Conservation (phyloP, 2,888 invertebrate genomes). For the Acanthosoma haemorrhoidale region DNA sequence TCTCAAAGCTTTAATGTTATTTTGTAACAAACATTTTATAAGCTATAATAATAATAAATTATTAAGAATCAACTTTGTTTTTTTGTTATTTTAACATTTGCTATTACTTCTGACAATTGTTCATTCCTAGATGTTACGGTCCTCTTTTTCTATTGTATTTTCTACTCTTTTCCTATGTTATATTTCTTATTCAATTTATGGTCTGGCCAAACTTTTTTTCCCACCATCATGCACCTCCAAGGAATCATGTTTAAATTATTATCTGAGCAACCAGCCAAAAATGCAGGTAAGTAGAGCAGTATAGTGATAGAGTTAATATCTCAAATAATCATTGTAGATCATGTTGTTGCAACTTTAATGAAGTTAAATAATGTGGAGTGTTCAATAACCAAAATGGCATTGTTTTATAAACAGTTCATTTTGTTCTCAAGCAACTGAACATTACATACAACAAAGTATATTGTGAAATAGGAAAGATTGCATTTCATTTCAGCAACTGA, state of each 20-base stretch:
- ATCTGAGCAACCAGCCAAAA: constrained; percentile 58
- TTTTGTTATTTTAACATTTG: not conserved
- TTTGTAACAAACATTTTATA: not conserved
- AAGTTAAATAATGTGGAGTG: too few species aligned
- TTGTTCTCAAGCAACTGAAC: too few species aligned
- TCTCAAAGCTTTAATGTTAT: not conserved
- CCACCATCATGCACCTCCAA: constrained; percentile 61
- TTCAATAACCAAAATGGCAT: too few species aligned
- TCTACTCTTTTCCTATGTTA: constrained; percentile 46
- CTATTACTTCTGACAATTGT: not conserved
- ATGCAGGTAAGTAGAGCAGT: constrained; percentile 46
- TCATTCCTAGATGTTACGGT: not conserved
- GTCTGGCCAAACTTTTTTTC: constrained; percentile 65
- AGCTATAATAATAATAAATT: not conserved
- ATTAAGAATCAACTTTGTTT: not conserved
- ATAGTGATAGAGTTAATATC: too few species aligned
- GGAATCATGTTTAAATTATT: constrained; percentile 63
- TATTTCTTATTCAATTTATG: constrained; percentile 69
- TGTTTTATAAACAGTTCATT: too few species aligned
- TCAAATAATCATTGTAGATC: too few species aligned
- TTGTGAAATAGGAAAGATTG: too few species aligned
- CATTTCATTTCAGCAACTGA: too few species aligned
- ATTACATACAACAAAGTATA: too few species aligned
- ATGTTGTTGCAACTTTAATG: too few species aligned
- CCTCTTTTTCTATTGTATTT: not conserved